Conservation (phyloP, 2,113 vertebrate genomes). For the Petromus typicus region DNA sequence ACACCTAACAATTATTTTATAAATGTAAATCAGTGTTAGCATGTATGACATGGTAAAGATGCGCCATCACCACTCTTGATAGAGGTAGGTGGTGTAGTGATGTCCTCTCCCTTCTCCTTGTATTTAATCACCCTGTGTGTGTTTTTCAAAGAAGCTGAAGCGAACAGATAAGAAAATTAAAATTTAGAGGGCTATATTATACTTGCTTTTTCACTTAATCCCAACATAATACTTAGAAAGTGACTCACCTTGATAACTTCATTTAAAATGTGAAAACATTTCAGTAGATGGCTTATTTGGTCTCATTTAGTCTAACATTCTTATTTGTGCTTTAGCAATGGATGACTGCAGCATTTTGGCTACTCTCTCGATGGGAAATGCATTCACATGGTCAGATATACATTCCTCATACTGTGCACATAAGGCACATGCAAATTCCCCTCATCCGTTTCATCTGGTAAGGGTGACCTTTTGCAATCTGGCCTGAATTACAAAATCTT, state of each 20-base stretch:
- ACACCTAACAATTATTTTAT: neutral
- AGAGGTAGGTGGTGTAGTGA: neutral
- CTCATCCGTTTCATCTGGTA: constrained; percentile 57
- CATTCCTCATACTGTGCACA: neutral
- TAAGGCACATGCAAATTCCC: constrained; percentile 31
- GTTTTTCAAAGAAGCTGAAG: neutral
- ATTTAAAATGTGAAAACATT: neutral
- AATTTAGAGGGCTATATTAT: neutral
- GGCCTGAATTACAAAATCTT: constrained; percentile 78
- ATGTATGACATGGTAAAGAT: neutral
- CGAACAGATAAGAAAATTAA: neutral
- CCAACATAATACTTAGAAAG: neutral
- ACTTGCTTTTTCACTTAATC: constrained; percentile 27
- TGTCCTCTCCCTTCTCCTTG: neutral
- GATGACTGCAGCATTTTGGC: neutral
- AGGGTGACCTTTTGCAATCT: constrained; percentile 81
- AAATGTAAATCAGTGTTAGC: neutral
- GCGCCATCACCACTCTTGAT: neutral
- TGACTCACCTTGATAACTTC: neutral
- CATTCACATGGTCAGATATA: neutral
- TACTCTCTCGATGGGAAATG: neutral
- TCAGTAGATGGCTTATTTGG: neutral
- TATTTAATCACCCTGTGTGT: neutral
- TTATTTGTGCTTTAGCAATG: neutral
- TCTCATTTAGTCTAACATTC: neutral